These are phyloP conservation scores for Chymomyza amoena DNA, from an alignment of 2,888 invertebrate species.

Conservation along the genomic window DNA sequence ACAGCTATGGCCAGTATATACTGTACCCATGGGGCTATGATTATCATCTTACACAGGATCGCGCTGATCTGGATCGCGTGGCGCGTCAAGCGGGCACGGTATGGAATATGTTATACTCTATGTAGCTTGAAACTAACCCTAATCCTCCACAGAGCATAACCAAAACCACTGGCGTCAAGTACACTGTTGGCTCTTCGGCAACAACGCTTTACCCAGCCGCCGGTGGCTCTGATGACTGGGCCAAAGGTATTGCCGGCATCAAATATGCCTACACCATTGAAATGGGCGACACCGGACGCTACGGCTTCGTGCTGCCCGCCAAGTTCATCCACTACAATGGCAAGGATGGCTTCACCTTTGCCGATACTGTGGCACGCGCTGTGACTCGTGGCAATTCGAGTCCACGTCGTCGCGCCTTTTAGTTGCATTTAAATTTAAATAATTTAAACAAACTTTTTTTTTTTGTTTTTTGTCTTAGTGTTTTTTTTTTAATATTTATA, in stretches of 20 bases:
- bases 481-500: slow-evolving; percentile 55
- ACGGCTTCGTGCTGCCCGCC: slow-evolving; percentile 93
- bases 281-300: slow-evolving; percentile 89
- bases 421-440: slow-evolving; percentile 43
- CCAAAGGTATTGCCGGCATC: slow-evolving; percentile 88
- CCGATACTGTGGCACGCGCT: slow-evolving; percentile 83
- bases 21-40: slow-evolving; percentile 94
- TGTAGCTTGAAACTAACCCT: neutral
- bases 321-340: slow-evolving; percentile 87
- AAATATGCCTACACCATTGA: slow-evolving; percentile 95
- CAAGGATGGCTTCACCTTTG: slow-evolving; percentile 86
- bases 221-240: slow-evolving; percentile 95
- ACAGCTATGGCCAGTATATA: slow-evolving; percentile 92
- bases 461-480: slow-evolving; percentile 22
- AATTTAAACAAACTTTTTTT: slow-evolving; percentile 39
- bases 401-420: slow-evolving; percentile 53
- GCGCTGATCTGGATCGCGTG: slow-evolving; percentile 84
- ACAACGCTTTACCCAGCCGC: slow-evolving; percentile 88
- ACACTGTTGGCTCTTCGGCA: slow-evolving; percentile 88
- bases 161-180: slow-evolving; percentile 80
- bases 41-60: slow-evolving; percentile 84
- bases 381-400: slow-evolving; percentile 73
- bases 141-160: slow-evolving; percentile 62
- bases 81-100: slow-evolving; percentile 85
- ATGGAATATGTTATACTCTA: slow-evolving; percentile 32